phyloP scores from a whole-genome alignment of 2,797 vertebrate genomes.

The Brachyrhaphis roseni region DNA sequence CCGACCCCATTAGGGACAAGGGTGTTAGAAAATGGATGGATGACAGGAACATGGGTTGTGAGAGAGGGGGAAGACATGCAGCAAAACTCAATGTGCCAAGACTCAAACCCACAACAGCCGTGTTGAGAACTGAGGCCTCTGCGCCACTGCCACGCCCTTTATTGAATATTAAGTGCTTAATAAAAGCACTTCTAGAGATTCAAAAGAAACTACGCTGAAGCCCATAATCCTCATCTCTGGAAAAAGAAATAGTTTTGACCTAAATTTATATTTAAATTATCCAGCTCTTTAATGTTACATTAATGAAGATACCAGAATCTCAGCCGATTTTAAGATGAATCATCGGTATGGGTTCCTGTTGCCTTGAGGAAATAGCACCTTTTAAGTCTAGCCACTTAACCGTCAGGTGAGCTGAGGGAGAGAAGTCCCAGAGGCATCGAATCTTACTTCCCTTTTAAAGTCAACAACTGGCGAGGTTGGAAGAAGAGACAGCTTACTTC shows the following conservation, averaged over 20 bases:
- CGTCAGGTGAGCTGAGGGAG: conserved; percentile 58
- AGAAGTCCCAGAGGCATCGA: conserved; percentile 52
- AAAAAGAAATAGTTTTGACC: conserved; percentile 18
- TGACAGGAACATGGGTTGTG: too few species aligned
- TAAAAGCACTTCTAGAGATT: conserved; percentile 56
- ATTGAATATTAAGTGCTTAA: conserved; percentile 36
- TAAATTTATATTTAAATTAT: not conserved
- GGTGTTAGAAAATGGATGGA: too few species aligned
- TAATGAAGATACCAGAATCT: not conserved
- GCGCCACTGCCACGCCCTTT: too few species aligned
- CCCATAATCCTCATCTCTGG: conserved; percentile 72
- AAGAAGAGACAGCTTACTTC: conserved; percentile 49
- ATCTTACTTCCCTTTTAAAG: conserved; percentile 79
- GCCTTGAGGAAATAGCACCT: conserved; percentile 46
- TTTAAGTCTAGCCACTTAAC: conserved; percentile 39
- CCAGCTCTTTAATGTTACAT: not conserved
- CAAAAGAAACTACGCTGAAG: conserved; percentile 61
- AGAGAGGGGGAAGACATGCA: too few species aligned
- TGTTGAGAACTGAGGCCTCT: too few species aligned
- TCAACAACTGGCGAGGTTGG: conserved; percentile 43
- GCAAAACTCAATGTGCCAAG: too few species aligned
- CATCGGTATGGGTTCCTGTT: conserved; percentile 14
- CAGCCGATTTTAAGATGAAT: not conserved
- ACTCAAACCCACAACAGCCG: too few species aligned
- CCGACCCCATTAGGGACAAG: too few species aligned